phyloP scores from a whole-genome alignment of 2,888 invertebrate genomes.

The Tolmerus cingulatus region DNA sequence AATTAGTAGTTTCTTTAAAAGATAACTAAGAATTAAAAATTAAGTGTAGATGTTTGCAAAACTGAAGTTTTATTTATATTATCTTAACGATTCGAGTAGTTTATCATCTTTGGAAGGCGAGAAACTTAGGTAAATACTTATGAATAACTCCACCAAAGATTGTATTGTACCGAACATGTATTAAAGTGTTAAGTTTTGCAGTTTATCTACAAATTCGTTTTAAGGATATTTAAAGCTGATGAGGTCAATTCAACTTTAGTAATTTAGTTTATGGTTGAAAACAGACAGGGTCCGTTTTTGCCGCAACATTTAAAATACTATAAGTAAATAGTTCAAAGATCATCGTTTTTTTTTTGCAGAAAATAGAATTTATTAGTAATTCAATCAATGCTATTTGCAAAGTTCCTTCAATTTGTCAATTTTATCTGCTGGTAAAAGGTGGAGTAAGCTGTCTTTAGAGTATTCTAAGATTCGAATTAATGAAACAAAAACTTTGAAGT shows the following conservation, averaged over 20 bases:
- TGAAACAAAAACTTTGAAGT: background rate
- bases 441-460: background rate
- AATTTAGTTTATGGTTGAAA: no score
- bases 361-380: background rate
- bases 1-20: background rate
- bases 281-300: no score
- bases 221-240: background rate
- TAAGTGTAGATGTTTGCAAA: background rate
- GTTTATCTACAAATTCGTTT: background rate
- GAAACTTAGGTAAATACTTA: background rate
- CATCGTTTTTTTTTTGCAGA: background rate
- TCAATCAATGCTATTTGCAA: background rate
- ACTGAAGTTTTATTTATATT: background rate
- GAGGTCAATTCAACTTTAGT: no score
- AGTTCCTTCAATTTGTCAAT: background rate
- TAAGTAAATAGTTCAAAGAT: background rate
- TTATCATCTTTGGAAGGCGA: background rate
- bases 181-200: background rate
- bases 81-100: background rate
- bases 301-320: no score
- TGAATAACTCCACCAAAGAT: no score
- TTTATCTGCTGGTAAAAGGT: background rate
- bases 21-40: background rate
- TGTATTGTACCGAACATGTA: no score
- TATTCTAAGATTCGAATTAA: background rate